Evolutionary conservation across 2,797 vertebrate genomes (phyloP).

Genomic region (Miichthys miiuy): DNA sequence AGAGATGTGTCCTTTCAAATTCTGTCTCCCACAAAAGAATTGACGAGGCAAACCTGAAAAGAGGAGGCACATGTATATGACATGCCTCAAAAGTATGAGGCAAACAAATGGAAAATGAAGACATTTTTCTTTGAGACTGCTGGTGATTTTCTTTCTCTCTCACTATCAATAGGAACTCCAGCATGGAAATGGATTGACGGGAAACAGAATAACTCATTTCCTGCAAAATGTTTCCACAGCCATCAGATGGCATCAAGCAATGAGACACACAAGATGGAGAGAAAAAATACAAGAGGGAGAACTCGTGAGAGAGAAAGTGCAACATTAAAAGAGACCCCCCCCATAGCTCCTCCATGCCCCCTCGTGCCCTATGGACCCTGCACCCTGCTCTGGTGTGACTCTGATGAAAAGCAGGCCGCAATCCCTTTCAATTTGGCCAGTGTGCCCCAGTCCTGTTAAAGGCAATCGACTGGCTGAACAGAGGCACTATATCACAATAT

Average conservation of each 20-base stretch:
- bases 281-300: conserved; percentile 25
- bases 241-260: conserved; percentile 70
- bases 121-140: conserved; percentile 69
- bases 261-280: conserved; percentile 40
- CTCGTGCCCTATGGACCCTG: conserved; percentile 61
- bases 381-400: conserved; percentile 72
- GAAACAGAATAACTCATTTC: conserved; percentile 71
- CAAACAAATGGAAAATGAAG: conserved; percentile 74
- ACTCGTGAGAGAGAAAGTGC: conserved; percentile 24
- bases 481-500: conserved; percentile 90
- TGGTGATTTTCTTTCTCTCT: conserved; percentile 63
- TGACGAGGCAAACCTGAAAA: conserved; percentile 64
- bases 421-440: conserved; percentile 87
- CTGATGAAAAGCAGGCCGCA: conserved; percentile 87
- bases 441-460: conserved; percentile 84
- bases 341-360: conserved; percentile 53
- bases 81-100: conserved; percentile 66
- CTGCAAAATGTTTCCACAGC: conserved; percentile 62
- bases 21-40: conserved; percentile 61
- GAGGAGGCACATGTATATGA: conserved; percentile 51
- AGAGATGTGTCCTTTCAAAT: conserved; percentile 65
- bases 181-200: conserved; percentile 66
- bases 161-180: conserved; percentile 61
- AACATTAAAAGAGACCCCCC: conserved; percentile 36
- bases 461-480: conserved; percentile 88